Percentiles rank a stretch among this genome's conserved stretches.
Conservation (phyloP, 2,888 invertebrate genomes). For the Orgyia antiqua region DNA sequence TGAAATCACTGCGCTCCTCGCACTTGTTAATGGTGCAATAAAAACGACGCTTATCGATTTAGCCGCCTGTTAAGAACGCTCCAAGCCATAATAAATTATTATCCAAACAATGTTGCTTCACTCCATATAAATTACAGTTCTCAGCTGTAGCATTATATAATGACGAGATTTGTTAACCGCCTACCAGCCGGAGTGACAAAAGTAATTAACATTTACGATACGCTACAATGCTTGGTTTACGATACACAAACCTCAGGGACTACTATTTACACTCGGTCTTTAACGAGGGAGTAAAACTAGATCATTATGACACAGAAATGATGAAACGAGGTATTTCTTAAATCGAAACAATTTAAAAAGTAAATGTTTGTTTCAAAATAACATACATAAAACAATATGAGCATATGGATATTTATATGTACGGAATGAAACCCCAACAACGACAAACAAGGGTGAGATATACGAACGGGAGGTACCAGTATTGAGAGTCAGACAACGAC, state of each 20-base stretch:
- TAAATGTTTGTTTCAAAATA: too few species aligned
- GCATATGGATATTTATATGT: conserved; percentile 43
- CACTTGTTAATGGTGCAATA: conserved; percentile 72
- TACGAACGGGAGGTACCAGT: conserved; percentile 46
- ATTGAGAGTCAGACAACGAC: conserved; percentile 67
- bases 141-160: conserved; percentile 58
- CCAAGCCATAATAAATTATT: conserved; percentile 68
- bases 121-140: conserved; percentile 60
- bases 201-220: conserved; percentile 75
- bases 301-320: conserved; percentile 17
- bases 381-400: conserved; percentile 26
- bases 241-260: conserved; percentile 53
- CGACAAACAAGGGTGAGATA: conserved; percentile 63
- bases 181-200: conserved; percentile 63
- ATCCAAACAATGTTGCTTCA: conserved; percentile 67
- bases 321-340: too few species aligned
- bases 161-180: conserved; percentile 65
- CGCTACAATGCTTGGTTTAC: conserved; percentile 59
- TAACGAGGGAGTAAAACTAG: conserved; percentile 51
- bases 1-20: conserved; percentile 66
- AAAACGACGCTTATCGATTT: conserved; percentile 73
- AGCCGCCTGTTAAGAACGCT: conserved; percentile 66
- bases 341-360: too few species aligned
- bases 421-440: conserved; percentile 49
- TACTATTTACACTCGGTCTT: conserved; percentile 34